phyloP scores from a whole-genome alignment of 2,888 invertebrate genomes.

The Dryococelus australis region DNA sequence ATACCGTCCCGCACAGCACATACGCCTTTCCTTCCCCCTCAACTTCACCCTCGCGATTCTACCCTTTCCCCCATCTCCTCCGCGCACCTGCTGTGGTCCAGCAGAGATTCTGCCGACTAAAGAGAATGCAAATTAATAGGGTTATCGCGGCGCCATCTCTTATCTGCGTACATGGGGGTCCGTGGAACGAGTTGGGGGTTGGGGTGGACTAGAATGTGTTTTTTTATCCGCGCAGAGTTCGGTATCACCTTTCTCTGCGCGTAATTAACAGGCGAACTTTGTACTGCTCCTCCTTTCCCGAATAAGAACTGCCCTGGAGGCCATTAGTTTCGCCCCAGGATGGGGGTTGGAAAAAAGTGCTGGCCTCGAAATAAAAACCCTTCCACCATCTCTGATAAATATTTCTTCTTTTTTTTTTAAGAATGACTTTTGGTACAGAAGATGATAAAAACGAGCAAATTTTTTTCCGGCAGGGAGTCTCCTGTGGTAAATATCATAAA shows the following conservation, averaged over 20 bases:
- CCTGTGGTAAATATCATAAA: too few species aligned
- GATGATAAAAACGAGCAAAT: too few species aligned
- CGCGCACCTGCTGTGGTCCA: constrained; percentile 3
- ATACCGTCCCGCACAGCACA: neutral
- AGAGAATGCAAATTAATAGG: constrained; percentile 28
- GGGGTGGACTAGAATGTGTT: neutral
- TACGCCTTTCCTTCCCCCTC: neutral
- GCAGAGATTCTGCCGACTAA: constrained; percentile 18
- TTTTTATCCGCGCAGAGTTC: neutral
- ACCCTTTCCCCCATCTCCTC: neutral
- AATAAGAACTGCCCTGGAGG: neutral
- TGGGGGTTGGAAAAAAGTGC: neutral
- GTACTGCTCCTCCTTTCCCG: neutral
- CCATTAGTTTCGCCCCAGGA: neutral
- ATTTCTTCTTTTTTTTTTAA: neutral
- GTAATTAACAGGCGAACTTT: constrained; percentile 3
- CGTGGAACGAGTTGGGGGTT: neutral
- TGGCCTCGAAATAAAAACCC: constrained; percentile 7
- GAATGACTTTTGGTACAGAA: too few species aligned
- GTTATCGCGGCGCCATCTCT: constrained; percentile 28
- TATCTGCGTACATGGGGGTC: neutral
- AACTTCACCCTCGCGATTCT: neutral
- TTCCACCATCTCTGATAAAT: neutral
- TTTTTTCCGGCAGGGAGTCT: too few species aligned
- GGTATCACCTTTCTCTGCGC: neutral